These are phyloP conservation scores for Cyclina sinensis DNA, from an alignment of 1,140 invertebrate species.

Conservation along the genomic window DNA sequence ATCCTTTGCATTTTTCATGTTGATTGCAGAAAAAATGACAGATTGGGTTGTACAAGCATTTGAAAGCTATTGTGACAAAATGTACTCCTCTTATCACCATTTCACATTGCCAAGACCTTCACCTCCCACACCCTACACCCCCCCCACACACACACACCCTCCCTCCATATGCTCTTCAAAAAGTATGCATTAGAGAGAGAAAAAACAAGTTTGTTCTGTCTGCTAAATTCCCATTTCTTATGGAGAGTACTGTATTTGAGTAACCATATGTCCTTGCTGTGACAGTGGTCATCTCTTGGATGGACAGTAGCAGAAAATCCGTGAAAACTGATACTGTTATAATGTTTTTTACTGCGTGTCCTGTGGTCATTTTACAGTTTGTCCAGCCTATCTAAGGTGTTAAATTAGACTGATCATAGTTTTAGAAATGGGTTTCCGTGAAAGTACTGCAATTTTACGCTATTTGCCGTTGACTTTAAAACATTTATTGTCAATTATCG, in stretches of 20 bases:
- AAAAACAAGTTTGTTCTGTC: neutral
- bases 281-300: conserved; percentile 36
- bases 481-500: conserved; percentile 46
- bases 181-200: too few species aligned
- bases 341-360: conserved; percentile 30
- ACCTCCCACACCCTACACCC: too few species aligned
- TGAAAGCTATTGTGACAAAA: neutral
- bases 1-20: too few species aligned
- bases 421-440: conserved; percentile 22
- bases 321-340: conserved; percentile 35
- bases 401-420: conserved; percentile 20
- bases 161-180: too few species aligned
- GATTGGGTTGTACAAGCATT: too few species aligned
- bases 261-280: conserved; percentile 19
- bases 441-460: conserved; percentile 39
- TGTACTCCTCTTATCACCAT: neutral
- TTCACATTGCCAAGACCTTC: too few species aligned
- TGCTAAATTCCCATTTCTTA: neutral
- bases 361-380: conserved; percentile 32
- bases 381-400: conserved; percentile 14
- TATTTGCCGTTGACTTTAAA: neutral
- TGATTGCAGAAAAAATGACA: too few species aligned
- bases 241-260: neutral
- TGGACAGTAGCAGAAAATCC: neutral
- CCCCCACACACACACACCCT: too few species aligned